Conservation (phyloP, 2,113 vertebrate genomes). For the Cyprinus carpio region DNA sequence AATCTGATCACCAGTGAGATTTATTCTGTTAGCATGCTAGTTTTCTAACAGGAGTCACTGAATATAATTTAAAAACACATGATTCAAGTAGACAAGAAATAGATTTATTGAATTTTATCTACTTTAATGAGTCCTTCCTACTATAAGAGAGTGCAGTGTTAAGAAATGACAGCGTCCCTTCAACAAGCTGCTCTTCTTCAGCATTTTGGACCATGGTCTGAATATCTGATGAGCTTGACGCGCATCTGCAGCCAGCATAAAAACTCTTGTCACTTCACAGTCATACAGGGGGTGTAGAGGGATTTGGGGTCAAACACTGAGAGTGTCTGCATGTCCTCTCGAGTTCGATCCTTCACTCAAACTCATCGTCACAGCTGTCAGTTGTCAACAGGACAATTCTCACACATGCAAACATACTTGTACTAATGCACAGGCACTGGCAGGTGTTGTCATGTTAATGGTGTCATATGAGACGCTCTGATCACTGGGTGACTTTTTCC, state of each 20-base stretch:
- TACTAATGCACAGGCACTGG: background rate
- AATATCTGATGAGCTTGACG: slow-evolving; percentile 7
- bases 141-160: background rate
- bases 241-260: background rate
- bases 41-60: background rate
- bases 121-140: background rate
- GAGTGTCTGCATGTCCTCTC: slow-evolving; percentile 2
- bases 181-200: background rate
- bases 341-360: slow-evolving; percentile 3
- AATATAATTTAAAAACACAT: background rate
- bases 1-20: background rate
- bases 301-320: background rate
- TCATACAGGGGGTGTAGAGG: background rate
- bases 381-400: slow-evolving; percentile 22
- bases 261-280: slow-evolving; percentile 1
- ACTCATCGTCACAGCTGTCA: slow-evolving; percentile 28
- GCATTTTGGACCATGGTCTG: background rate
- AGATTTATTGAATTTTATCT: background rate
- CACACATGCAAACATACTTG: slow-evolving; percentile 23
- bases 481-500: slow-evolving; percentile 8
- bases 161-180: background rate
- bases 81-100: background rate
- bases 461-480: slow-evolving; percentile 24
- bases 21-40: background rate
- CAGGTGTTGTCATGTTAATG: slow-evolving; percentile 35